Base-by-base conservation (phyloP, 2,113 vertebrate genomes). In the Rhea pennata region DNA sequence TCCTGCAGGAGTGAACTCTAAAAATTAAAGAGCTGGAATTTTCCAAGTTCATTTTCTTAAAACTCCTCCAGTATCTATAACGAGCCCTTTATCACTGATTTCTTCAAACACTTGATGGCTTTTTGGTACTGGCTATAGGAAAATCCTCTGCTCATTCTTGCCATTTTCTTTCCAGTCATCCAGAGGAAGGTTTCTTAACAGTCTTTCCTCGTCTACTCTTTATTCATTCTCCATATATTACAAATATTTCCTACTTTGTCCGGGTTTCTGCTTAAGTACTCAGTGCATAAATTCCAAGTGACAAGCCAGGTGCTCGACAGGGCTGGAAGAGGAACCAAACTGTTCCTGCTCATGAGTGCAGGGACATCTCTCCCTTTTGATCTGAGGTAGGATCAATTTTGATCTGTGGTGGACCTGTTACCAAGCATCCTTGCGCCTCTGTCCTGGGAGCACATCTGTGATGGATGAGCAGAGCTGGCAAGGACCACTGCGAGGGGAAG, bases 201-300 rank as follows among this genome's bases (percentile, higher is more conserved):
- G 20, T 62, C 54, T 31, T 85, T 84, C 51, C 78, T 94, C 3
- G 0, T 50, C 78, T 85, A 17, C 15, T 19, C 91, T 91, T 77
- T 67, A 85, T 62, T 83, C 13, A 62, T 91, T 67, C 40, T 78
- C 36, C 46, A 66, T 0, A 0, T 74, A 86, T 77, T 48, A 82
- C 59, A 95, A 93, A 83, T 88, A 90, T 88, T 76, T 80, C 76
- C 71, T 74, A 86, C 54, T 64, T 88, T 84, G 40, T 70, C 59
- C 84, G 76, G 67, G 50, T 79, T 79, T 74, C 78, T 93, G 82
- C 26, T 90, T 64, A 92, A 94, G 78, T 40, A 40, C 67, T 83
- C 48, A 69, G 50, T 50, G 59, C 64, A 77, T 31, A 79, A 56
- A 74, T 20, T 66, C 74, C 78, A 85, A 78, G 71, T 59, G 33